These are phyloP conservation scores for Merluccius polli DNA, from an alignment of 2,797 vertebrate genomes.

Conservation along the genomic window DNA sequence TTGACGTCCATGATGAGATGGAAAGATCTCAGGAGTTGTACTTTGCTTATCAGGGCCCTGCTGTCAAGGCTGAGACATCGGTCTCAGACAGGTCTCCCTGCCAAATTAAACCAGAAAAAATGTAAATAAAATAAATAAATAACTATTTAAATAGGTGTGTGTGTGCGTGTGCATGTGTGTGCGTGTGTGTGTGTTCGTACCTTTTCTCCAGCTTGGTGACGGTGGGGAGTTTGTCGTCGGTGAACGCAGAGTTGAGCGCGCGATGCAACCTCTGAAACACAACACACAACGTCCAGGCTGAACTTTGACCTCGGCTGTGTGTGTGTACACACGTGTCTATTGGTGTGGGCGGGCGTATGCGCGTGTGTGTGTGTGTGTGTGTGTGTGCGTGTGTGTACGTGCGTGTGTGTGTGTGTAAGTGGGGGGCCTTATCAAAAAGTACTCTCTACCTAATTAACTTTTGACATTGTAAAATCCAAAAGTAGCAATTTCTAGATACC, in stretches of 20 bases:
- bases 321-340: background rate
- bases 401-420: background rate
- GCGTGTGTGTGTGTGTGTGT: background rate
- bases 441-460: slow-evolving; percentile 3
- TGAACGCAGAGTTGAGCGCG: slow-evolving; percentile 89
- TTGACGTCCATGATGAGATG: too few relatives aligned
- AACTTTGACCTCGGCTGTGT: slow-evolving; percentile 3
- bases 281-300: slow-evolving; percentile 39
- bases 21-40: too few relatives aligned
- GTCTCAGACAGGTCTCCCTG: too few relatives aligned
- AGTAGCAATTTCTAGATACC: background rate
- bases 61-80: too few relatives aligned
- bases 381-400: background rate
- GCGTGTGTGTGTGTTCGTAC: slow-evolving; percentile 62
- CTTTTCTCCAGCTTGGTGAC: slow-evolving; percentile 85
- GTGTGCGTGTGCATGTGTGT: background rate
- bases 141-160: background rate
- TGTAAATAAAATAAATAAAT: too few relatives aligned
- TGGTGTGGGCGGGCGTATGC: background rate
- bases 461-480: background rate
- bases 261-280: slow-evolving; percentile 87
- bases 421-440: background rate
- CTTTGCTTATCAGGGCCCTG: too few relatives aligned
- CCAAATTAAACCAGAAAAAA: too few relatives aligned
- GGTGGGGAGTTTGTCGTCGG: slow-evolving; percentile 84